phyloP scores from a whole-genome alignment of 2,888 invertebrate genomes.

The Lithophane semibrunnea region DNA sequence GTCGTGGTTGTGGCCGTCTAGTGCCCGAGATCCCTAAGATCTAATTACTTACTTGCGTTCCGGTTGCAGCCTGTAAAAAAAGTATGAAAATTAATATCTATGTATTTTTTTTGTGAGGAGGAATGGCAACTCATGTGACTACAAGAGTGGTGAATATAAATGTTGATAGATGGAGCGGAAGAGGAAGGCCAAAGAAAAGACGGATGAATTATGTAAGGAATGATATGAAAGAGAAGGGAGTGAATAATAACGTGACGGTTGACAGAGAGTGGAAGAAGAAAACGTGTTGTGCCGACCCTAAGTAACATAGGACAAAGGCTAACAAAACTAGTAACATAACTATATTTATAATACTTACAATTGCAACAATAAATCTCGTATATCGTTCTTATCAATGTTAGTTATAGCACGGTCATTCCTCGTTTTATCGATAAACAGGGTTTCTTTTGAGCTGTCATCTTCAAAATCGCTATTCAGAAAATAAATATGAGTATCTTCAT shows the following conservation, averaged over 20 bases:
- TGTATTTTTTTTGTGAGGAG: not conserved
- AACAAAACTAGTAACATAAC: not conserved
- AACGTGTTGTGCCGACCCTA: not conserved
- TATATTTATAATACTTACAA: conserved; percentile 35
- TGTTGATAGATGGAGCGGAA: not conserved
- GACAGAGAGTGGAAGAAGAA: not conserved
- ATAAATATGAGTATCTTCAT: conserved; percentile 43
- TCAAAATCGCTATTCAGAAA: conserved; percentile 32
- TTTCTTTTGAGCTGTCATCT: conserved; percentile 3
- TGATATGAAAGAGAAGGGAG: not conserved
- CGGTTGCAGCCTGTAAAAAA: conserved; percentile 28
- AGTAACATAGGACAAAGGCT: not conserved
- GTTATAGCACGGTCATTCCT: conserved; percentile 10
- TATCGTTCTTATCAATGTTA: not conserved
- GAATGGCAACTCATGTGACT: not conserved
- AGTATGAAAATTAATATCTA: not conserved
- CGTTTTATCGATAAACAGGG: conserved; percentile 41
- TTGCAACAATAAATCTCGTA: conserved; percentile 28
- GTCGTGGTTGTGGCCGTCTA: no score
- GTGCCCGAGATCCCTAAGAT: not conserved
- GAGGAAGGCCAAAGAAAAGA: not conserved
- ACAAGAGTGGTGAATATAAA: not conserved
- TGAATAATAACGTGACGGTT: not conserved
- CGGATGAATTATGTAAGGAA: not conserved
- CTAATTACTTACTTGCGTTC: conserved; percentile 14